Conservation (phyloP, 2,888 invertebrate genomes). For the Agelastica alni region DNA sequence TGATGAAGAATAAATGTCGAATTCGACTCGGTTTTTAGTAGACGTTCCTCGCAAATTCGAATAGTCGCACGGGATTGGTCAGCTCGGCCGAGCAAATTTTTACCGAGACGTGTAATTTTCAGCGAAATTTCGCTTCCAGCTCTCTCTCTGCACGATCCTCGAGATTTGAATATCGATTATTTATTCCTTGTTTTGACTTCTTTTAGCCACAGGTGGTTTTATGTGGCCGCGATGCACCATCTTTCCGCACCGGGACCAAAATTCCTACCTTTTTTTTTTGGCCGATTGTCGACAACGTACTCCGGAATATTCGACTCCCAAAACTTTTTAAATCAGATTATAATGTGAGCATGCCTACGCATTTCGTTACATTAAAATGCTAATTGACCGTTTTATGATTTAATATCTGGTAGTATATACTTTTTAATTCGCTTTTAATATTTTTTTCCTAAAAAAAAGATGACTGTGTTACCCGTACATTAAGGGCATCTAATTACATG, state of each 20-base stretch:
- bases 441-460: too few species aligned
- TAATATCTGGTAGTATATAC: too few species aligned
- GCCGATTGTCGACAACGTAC: not conserved
- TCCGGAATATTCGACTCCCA: conserved; percentile 9
- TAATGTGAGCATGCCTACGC: conserved; percentile 14
- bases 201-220: conserved; percentile 37
- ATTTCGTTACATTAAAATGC: conserved; percentile 5
- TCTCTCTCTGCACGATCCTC: conserved; percentile 28
- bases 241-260: conserved; percentile 11
- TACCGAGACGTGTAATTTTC: conserved; percentile 34
- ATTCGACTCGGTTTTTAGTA: not conserved
- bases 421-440: too few species aligned
- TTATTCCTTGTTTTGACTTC: conserved; percentile 34
- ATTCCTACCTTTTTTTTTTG: conserved; percentile 11
- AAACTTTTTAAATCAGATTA: conserved; percentile 16
- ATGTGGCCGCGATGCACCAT: conserved; percentile 1
- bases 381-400: conserved; percentile 2
- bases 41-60: conserved; percentile 28
- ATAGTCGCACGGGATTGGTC: conserved; percentile 28
- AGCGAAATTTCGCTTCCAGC: conserved; percentile 29
- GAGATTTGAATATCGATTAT: conserved; percentile 36
- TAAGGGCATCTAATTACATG: too few species aligned
- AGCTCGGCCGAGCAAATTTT: conserved; percentile 26
- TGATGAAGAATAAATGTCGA: not conserved
- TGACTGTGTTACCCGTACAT: too few species aligned